Evolutionary conservation across 2,113 vertebrate species (phyloP), one percentile per base, ranked within the genome.

Genomic region (Neotragus moschatus): DNA sequence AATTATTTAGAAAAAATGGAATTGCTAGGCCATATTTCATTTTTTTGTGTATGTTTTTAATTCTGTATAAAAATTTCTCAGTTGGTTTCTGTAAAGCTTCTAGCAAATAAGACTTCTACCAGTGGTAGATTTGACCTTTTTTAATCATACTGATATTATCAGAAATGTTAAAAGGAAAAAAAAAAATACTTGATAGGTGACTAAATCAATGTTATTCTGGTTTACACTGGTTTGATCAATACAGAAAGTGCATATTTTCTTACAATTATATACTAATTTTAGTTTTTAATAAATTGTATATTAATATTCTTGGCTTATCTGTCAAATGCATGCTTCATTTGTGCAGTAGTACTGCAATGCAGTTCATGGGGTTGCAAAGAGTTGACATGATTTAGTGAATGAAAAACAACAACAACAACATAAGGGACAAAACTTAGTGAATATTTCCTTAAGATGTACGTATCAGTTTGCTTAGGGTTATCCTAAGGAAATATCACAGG

Each of bases 141-240:
- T 92, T 73, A 90, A 84, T 94, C 81, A 79, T 26, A 84, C 21
- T 73, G 6, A 3, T 73, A 56, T 84, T 92, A 86, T 84, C 39
- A 84, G 77, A 91, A 92, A 90, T 93, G 66, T 60, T 96, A 86
- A 95, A 85, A 58, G 33, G 6, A 81, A 88, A 97, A 81, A 85
- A 97, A 80, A 84, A 73, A 33, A 30, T 75, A 39, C 56, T 87
- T 93, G 28, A 45, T 66, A n/a, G 23, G 11, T 84, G 80, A 12
- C 66, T 96, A 96, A 92, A 49, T 88, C 39, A 84, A 8, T 87
- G 25, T 80, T 88, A 96, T 47, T 77, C 39, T 28, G 16, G 28
- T 84, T 91, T 66, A 91, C 12, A 66, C 90, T 92, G 94, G 10
- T 70, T 87, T 88, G 49, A 84, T 92, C 91, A 91, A 51, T 82